These are phyloP conservation scores for Lates calcarifer DNA, from an alignment of 2,113 vertebrate genomes.

Conservation along the genomic window DNA sequence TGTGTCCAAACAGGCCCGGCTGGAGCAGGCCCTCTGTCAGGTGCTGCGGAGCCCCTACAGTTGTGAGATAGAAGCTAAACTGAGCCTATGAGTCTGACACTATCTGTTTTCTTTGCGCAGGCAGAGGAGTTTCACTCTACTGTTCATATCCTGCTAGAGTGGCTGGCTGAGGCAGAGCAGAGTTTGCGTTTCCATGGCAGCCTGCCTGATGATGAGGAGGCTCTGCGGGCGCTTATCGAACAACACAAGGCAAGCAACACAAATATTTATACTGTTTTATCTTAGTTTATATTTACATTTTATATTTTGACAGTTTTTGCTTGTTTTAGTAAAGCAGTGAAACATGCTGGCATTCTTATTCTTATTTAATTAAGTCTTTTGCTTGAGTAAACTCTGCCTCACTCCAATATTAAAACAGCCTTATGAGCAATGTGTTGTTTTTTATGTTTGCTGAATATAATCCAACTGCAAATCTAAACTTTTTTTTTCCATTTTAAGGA, in stretches of 20 bases:
- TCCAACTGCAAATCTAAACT: constrained; percentile 59
- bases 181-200: constrained; percentile 94
- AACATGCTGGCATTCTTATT: constrained; percentile 29
- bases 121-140: constrained; percentile 97
- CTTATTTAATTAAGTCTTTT: constrained; percentile 43
- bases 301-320: neutral
- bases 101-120: constrained; percentile 75
- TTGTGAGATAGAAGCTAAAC: neutral
- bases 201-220: constrained; percentile 96
- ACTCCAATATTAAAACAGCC: constrained; percentile 34
- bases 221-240: constrained; percentile 90
- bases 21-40: constrained; percentile 95
- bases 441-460: constrained; percentile 43
- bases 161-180: constrained; percentile 97
- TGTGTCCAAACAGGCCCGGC: constrained; percentile 93
- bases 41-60: constrained; percentile 71
- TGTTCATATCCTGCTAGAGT: constrained; percentile 95
- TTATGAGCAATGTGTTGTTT: constrained; percentile 26
- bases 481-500: constrained; percentile 84
- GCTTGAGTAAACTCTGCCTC: constrained; percentile 26
- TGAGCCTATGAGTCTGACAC: neutral
- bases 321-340: constrained; percentile 4
- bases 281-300: neutral
- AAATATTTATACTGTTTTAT: constrained; percentile 1
- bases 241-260: constrained; percentile 90